Evolutionary conservation across 2,113 vertebrate species (phyloP), one percentile per base, ranked within the genome.

Genomic region (Sclerurus mexicanus): DNA sequence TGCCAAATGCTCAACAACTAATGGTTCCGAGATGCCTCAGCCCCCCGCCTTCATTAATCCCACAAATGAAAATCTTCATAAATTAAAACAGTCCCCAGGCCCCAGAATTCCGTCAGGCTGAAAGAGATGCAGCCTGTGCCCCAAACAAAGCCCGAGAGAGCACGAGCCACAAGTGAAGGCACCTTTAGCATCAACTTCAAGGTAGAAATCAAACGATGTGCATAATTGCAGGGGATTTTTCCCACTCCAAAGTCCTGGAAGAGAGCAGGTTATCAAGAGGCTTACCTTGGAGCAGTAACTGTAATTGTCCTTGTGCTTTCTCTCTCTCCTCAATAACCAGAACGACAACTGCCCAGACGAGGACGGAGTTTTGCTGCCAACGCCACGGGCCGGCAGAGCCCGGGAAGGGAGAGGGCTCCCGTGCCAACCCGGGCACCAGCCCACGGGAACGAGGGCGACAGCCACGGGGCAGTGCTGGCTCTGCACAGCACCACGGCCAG

Each of bases 141-240:
- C 35, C 86, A 95, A 90, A 78, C 55, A 79, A 86, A 87, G 74
- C 92, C 76, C 8, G 50, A 63, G 35, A 93, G 79, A 95, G 91
- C 49, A 25, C 8, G 35, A 23, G 15, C 55, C 59, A 63, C 56
- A 87, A 87, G 75, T 82, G 87, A 89, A 76, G 44, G 74, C 33
- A 76, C 28, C 28, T 76, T 79, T 27, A 91, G 71, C 52, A 63
- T 23, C 22, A 79, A 58, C 63, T 94, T 60, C 28, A 40, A 55
- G 18, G 30, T 15, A 37, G 55, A 50, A 82, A 74, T n/a, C 74
- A 67, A 49, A 66, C 13, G 5, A 71, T 22, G 79, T 28, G 42
- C 4, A 28, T 22, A 80, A 77, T 59, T 71, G 71, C 33, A 71
- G 27, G 30, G 67, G 62, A 37, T 79, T 93, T 72, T 28, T 30